phyloP scores from a whole-genome alignment of 1,140 invertebrate species.

The Semibalanus balanoides region DNA sequence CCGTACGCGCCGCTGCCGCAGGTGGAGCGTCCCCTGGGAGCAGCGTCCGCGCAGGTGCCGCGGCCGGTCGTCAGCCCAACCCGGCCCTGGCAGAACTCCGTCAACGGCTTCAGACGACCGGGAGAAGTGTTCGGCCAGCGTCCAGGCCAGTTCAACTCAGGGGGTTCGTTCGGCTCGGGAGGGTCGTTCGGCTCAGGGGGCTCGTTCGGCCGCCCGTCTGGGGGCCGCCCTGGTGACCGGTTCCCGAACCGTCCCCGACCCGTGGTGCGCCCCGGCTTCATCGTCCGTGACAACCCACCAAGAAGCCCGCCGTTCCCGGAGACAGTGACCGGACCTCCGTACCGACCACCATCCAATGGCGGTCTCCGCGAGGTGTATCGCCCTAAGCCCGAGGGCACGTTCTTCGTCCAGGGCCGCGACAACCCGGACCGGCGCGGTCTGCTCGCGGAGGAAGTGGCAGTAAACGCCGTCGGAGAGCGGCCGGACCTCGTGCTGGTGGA shows the following conservation, averaged over 20 bases:
- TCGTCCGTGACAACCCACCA: neutral
- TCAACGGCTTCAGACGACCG: neutral
- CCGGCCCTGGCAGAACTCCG: neutral
- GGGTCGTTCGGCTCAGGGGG: no score
- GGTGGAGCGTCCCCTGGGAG: neutral
- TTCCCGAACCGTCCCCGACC: neutral
- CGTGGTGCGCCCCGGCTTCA: neutral
- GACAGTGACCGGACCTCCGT: neutral
- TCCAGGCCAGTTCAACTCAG: neutral
- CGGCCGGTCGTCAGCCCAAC: neutral
- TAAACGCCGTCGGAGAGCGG: neutral
- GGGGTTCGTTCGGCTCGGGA: no score
- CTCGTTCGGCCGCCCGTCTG: no score
- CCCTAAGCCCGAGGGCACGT: neutral
- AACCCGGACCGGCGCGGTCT: neutral
- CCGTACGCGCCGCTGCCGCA: neutral
- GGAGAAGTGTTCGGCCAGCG: neutral
- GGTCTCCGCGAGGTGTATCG: neutral
- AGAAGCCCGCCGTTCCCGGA: neutral
- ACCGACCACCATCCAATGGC: neutral
- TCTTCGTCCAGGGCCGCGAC: neutral
- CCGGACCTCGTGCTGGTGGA: no score
- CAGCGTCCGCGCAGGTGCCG: neutral
- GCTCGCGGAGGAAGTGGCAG: neutral
- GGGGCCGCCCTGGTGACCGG: neutral